Percentiles rank a stretch among this genome's conserved stretches.
phyloP scores from a whole-genome alignment of 2,888 invertebrate species.

The Cephus pygmeus region DNA sequence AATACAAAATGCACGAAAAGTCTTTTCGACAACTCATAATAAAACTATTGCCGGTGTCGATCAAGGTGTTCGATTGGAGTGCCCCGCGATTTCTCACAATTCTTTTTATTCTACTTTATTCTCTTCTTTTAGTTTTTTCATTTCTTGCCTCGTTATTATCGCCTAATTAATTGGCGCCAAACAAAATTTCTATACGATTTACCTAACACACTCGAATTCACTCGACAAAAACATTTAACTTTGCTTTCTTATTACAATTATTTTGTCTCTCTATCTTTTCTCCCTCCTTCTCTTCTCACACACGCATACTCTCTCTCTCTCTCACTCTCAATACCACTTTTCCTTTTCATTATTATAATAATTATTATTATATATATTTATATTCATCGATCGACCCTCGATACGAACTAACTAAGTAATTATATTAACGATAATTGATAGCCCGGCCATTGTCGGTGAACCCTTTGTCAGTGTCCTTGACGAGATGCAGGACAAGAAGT shows the following conservation, averaged over 20 bases:
- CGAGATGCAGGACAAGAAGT: not conserved
- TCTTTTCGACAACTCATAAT: not conserved
- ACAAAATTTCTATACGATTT: not conserved
- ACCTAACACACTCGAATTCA: not conserved
- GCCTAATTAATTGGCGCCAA: not conserved
- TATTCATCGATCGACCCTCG: not conserved
- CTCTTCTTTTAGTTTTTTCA: not conserved
- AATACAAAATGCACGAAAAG: not conserved
- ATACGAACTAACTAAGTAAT: conserved; percentile 3
- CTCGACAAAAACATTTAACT: not conserved
- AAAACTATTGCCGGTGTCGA: not conserved
- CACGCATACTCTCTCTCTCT: not conserved
- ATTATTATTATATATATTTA: not conserved
- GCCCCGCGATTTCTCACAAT: not conserved
- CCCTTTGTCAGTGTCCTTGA: not conserved
- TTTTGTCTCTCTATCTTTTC: not conserved
- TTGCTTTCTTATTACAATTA: not conserved
- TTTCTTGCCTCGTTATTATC: not conserved
- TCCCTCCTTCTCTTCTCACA: not conserved
- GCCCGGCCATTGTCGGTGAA: not conserved
- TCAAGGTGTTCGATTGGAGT: not conserved
- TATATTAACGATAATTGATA: conserved; percentile 6
- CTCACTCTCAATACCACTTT: not conserved
- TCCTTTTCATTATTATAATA: not conserved
- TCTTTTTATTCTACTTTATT: not conserved